These are phyloP conservation scores for Drosophila parthenogenetica DNA, from an alignment of 2,888 invertebrate species.

Conservation along the genomic window DNA sequence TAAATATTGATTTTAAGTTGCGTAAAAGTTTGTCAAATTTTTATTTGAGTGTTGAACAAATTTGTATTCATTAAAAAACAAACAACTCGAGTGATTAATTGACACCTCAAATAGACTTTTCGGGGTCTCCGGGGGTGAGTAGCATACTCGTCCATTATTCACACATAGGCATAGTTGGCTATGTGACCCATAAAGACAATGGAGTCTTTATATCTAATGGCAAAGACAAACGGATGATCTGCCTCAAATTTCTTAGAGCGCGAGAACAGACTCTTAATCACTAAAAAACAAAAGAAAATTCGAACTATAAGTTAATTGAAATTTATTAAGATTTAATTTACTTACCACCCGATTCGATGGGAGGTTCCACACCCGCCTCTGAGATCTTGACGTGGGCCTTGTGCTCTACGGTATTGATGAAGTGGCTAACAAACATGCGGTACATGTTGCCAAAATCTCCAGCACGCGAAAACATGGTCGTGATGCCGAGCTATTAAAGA, in stretches of 20 bases:
- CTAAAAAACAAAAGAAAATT: constrained; percentile 39
- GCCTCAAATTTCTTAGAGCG: constrained; percentile 80
- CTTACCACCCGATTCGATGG: constrained; percentile 79
- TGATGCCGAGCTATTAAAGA: constrained; percentile 71
- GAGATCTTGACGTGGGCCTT: constrained; percentile 78
- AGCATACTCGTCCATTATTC: neutral
- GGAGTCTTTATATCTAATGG: constrained; percentile 78
- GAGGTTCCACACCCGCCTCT: constrained; percentile 75
- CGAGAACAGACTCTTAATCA: constrained; percentile 78
- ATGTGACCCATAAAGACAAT: constrained; percentile 81
- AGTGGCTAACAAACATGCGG: constrained; percentile 83
- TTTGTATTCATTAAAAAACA: constrained; percentile 46
- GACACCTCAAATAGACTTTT: constrained; percentile 25
- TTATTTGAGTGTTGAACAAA: constrained; percentile 47
- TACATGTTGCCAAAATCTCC: constrained; percentile 83
- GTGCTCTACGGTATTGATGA: constrained; percentile 79
- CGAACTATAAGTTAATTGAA: neutral
- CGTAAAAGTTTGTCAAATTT: constrained; percentile 22
- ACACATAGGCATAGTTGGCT: constrained; percentile 78
- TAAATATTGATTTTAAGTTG: constrained; percentile 22
- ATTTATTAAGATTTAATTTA: neutral
- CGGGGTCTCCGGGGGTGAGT: neutral
- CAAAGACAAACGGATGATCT: constrained; percentile 81
- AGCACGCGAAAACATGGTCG: constrained; percentile 79
- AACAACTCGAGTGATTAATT: constrained; percentile 34